Percentiles rank a stretch among this genome's conserved stretches.
phyloP scores from a whole-genome alignment of 92 coral and sea anemone species.

The Porites divaricata region DNA sequence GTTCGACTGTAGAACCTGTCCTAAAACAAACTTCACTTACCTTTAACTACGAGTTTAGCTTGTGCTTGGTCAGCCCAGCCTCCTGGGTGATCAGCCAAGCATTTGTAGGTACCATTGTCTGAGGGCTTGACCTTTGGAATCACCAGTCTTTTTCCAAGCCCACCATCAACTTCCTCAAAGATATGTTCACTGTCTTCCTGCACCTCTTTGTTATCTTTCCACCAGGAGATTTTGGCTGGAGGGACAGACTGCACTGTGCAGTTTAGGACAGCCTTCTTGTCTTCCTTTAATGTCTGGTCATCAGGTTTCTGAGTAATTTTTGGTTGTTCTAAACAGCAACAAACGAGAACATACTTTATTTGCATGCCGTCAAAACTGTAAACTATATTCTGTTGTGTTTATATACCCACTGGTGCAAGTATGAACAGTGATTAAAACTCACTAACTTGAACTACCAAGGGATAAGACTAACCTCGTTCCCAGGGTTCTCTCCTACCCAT shows the following conservation, averaged over 20 bases:
- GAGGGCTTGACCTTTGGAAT: slow-evolving; percentile 30
- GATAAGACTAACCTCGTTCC: too few species aligned
- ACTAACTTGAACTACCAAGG: too few species aligned
- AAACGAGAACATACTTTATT: too few species aligned
- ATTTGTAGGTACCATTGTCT: slow-evolving; percentile 66
- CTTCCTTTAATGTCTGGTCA: slow-evolving; percentile 57
- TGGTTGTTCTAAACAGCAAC: slow-evolving; percentile 50
- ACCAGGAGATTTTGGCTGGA: slow-evolving; percentile 67
- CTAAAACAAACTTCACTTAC: slow-evolving; percentile 43
- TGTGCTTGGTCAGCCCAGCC: slow-evolving; percentile 44
- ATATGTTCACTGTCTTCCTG: slow-evolving; percentile 20
- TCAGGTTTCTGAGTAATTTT: slow-evolving; percentile 53
- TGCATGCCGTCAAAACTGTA: background rate
- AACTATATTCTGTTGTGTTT: too few species aligned
- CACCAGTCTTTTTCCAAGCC: slow-evolving; percentile 32
- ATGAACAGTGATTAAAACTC: too few species aligned
- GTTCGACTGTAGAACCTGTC: background rate
- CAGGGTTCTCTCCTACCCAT: too few species aligned
- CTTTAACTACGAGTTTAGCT: slow-evolving; percentile 68
- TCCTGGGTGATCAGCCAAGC: slow-evolving; percentile 50
- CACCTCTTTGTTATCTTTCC: slow-evolving; percentile 25
- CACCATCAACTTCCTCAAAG: slow-evolving; percentile 32
- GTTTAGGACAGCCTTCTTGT: slow-evolving; percentile 43
- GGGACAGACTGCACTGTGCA: slow-evolving; percentile 73
- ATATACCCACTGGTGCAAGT: too few species aligned